Evolutionary conservation across 2,113 vertebrate species (phyloP).

Genomic region (Boulengeromyrus knoepffleri): DNA sequence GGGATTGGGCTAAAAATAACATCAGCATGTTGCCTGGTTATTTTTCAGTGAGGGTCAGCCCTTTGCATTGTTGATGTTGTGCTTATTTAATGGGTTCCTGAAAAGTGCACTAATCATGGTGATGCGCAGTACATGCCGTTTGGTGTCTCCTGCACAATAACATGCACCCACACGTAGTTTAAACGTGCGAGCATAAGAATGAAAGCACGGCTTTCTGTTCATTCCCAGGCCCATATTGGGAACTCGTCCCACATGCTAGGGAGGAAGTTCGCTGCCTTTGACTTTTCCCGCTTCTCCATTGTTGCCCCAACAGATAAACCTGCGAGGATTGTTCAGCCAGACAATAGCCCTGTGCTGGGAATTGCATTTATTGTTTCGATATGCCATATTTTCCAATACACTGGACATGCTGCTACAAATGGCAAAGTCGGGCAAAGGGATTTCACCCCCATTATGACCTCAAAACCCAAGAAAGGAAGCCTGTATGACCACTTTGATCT

Average conservation of each 20-base stretch:
- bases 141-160: neutral
- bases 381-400: neutral
- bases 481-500: neutral
- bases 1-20: conserved; percentile 33
- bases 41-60: neutral
- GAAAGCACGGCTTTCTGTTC: neutral
- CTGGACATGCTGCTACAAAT: neutral
- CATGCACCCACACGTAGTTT: neutral
- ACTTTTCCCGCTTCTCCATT: conserved; percentile 51
- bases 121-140: neutral
- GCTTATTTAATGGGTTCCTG: neutral
- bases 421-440: neutral
- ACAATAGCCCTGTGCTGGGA: conserved; percentile 51
- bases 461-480: neutral
- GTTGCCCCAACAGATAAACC: conserved; percentile 39
- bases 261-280: conserved; percentile 50
- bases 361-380: conserved; percentile 49
- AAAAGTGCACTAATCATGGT: neutral
- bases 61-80: neutral
- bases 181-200: neutral
- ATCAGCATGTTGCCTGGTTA: neutral
- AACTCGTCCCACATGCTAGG: conserved; percentile 46
- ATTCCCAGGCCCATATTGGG: no score
- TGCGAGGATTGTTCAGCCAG: conserved; percentile 42
- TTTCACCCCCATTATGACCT: neutral